phyloP scores from a whole-genome alignment of 2,113 vertebrate species.

The Colaptes auratus region DNA sequence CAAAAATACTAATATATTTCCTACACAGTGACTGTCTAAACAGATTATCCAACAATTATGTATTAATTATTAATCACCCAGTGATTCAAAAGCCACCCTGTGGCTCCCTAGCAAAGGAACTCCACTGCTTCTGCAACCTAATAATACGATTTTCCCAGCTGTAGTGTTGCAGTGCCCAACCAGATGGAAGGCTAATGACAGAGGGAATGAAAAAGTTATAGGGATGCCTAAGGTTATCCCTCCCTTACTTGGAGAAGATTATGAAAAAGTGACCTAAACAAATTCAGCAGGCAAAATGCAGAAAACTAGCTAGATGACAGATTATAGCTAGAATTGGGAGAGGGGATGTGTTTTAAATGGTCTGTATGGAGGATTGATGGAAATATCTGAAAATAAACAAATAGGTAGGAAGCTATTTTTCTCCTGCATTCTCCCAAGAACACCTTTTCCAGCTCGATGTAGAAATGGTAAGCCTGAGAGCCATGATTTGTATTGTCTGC shows the following conservation, averaged over 20 bases:
- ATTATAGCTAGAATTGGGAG: background rate
- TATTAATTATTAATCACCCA: conserved; percentile 58
- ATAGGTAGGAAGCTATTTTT: background rate
- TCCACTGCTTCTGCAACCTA: conserved; percentile 17
- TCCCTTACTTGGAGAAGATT: background rate
- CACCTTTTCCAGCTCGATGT: background rate
- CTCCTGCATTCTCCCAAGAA: background rate
- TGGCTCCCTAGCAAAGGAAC: conserved; percentile 8
- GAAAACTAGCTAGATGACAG: background rate
- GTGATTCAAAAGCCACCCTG: background rate
- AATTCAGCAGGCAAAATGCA: background rate
- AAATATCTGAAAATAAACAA: background rate
- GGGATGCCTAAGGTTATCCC: background rate
- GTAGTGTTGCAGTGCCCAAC: background rate
- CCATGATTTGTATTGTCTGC: background rate
- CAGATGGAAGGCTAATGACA: background rate
- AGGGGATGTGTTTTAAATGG: background rate
- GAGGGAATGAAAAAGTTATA: background rate
- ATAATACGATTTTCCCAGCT: conserved; percentile 3
- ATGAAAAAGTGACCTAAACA: background rate
- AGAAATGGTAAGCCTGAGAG: background rate
- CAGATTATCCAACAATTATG: background rate
- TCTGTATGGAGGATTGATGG: background rate
- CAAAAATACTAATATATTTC: background rate
- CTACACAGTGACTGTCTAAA: background rate